These are phyloP conservation scores for Riparia riparia DNA, from an alignment of 2,113 vertebrate genomes.

Conservation along the genomic window DNA sequence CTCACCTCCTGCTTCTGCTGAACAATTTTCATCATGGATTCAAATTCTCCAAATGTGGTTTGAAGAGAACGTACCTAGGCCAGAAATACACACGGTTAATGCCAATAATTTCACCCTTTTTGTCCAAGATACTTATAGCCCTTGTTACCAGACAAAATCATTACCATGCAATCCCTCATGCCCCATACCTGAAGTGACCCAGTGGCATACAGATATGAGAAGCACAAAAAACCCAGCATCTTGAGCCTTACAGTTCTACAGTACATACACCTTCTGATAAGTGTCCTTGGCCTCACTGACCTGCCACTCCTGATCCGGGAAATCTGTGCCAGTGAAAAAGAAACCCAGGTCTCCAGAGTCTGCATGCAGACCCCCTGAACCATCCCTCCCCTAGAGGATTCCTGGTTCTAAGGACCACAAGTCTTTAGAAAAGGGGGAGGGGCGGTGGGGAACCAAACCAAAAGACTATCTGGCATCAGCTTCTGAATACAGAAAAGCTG, in stretches of 20 bases:
- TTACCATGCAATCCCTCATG: neutral
- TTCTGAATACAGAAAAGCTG: neutral
- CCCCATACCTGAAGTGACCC: neutral
- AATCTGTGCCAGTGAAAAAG: neutral
- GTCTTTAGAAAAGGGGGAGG: fast-evolving
- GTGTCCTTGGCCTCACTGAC: neutral
- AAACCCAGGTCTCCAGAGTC: neutral
- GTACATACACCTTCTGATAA: neutral
- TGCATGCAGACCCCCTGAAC: neutral
- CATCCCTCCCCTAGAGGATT: neutral
- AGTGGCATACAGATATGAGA: fast-evolving
- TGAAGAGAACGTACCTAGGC: constrained; percentile 86
- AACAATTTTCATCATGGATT: constrained; percentile 81
- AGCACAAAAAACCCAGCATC: neutral
- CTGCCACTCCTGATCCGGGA: neutral
- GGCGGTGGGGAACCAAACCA: neutral
- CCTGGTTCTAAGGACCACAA: neutral
- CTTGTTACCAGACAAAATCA: fast-evolving
- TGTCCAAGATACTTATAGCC: neutral
- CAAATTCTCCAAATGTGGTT: constrained; percentile 80
- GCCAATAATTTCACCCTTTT: neutral
- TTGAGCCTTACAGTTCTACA: neutral
- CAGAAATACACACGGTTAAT: constrained; percentile 34
- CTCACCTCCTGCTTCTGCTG: constrained; percentile 85
- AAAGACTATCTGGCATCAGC: neutral